Evolutionary conservation across 1,140 invertebrate genomes (phyloP).

Genomic region (Procambarus virginalis): DNA sequence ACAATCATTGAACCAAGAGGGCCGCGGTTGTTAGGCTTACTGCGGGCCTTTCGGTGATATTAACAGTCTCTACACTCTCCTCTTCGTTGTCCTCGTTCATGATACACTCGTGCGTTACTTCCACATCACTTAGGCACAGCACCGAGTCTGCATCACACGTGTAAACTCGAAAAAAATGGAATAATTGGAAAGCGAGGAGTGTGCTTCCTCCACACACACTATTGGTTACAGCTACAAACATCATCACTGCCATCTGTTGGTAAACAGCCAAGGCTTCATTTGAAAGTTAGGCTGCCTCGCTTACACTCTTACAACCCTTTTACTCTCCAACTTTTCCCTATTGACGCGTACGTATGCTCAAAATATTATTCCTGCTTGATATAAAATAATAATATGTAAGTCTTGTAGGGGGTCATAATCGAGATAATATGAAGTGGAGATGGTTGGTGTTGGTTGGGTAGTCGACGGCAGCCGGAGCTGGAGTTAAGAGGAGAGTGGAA

Average conservation of each 20-base stretch:
- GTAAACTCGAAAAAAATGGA: conserved; percentile 25
- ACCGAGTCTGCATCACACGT: conserved; percentile 16
- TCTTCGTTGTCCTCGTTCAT: conserved; percentile 62
- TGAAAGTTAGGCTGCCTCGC: conserved; percentile 59
- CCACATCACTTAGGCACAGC: conserved; percentile 29
- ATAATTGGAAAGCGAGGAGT: conserved; percentile 21
- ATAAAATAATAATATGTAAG: too few species aligned
- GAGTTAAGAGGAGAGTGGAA: conserved; percentile 30
- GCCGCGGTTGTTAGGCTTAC: conserved; percentile 64
- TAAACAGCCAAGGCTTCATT: conserved; percentile 60
- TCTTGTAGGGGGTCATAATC: too few species aligned
- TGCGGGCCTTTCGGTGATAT: conserved; percentile 45
- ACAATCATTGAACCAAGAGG: conserved; percentile 67
- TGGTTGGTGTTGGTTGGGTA: conserved; percentile 22
- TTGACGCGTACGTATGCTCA: background rate
- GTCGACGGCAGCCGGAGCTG: conserved; percentile 17
- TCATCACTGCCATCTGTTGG: conserved; percentile 63
- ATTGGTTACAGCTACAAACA: conserved; percentile 61
- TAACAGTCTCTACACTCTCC: conserved; percentile 45
- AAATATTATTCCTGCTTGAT: too few species aligned
- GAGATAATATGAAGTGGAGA: too few species aligned
- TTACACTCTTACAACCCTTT: conserved; percentile 11
- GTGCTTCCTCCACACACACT: conserved; percentile 29
- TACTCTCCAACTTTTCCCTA: too few species aligned
- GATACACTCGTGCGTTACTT: conserved; percentile 23